Conservation (phyloP, 2,113 vertebrate species). For the Calidris pugnax region DNA sequence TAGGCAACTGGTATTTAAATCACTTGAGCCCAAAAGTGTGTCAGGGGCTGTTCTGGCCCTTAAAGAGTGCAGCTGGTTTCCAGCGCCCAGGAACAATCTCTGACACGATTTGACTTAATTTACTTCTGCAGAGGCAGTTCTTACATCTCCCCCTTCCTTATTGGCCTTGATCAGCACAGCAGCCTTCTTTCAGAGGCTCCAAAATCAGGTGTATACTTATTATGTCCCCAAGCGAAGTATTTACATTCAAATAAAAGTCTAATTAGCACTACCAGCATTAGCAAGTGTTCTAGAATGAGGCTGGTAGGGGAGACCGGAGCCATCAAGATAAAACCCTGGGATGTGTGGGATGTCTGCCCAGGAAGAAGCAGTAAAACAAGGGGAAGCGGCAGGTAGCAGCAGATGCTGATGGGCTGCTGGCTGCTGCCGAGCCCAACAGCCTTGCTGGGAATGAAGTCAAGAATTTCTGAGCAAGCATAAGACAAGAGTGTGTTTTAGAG, state of each 20-base stretch:
- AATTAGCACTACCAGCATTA: conserved; percentile 14
- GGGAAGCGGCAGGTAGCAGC: conserved; percentile 6
- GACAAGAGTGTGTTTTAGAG: background rate
- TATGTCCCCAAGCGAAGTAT: conserved; percentile 20
- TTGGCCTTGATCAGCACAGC: background rate
- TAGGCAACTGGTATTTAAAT: background rate
- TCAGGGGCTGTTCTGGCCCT: background rate
- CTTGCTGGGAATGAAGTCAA: background rate
- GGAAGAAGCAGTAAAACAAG: background rate
- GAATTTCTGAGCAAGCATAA: background rate
- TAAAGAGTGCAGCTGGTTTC: background rate
- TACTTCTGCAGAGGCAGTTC: background rate
- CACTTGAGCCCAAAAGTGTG: background rate
- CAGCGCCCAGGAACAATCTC: background rate
- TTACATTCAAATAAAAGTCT: background rate
- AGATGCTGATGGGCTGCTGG: background rate
- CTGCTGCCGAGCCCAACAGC: background rate
- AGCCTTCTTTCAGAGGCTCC: background rate
- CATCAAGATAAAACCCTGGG: background rate
- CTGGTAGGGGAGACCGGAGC: background rate
- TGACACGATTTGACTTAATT: background rate
- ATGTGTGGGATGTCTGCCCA: background rate
- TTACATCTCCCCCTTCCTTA: background rate
- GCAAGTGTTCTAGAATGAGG: background rate
- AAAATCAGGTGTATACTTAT: background rate